A percentile compares a stretch with the other conserved stretches of the same genome.
Evolutionary conservation across 2,797 vertebrate genomes (phyloP).

Genomic region (Pachyuromys duprasi): DNA sequence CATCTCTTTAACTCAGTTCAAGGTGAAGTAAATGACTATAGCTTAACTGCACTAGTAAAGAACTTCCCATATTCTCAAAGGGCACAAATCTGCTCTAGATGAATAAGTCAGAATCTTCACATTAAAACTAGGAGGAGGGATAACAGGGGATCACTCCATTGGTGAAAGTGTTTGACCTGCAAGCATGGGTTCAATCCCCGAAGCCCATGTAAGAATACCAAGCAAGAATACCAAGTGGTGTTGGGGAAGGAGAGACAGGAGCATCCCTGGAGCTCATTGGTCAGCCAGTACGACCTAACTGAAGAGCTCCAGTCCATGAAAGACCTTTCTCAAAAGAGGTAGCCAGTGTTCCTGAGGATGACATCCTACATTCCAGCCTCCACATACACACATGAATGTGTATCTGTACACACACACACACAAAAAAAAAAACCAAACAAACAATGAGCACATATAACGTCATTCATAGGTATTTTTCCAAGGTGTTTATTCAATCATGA

Average conservation of each 20-base stretch:
- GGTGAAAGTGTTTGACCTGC: neutral
- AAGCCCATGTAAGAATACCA: neutral
- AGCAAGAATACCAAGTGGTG: neutral
- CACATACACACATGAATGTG: neutral
- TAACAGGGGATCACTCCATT: neutral
- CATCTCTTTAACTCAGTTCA: neutral
- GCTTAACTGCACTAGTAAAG: neutral
- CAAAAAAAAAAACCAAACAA: neutral
- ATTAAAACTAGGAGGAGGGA: neutral
- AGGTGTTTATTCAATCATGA: neutral
- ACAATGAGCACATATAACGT: neutral
- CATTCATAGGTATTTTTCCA: neutral
- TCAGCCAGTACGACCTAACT: neutral
- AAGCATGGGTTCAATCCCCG: neutral
- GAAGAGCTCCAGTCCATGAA: neutral
- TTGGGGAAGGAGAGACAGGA: neutral
- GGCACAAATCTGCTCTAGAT: neutral
- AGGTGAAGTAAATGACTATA: neutral
- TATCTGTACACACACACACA: neutral
- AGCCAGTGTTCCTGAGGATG: neutral
- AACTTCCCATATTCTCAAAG: neutral
- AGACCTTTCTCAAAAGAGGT: neutral
- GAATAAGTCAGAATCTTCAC: constrained; percentile 35
- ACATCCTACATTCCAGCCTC: neutral
- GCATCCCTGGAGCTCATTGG: neutral